Conservation (phyloP, 1,140 invertebrate genomes). For the Mylabris phalerata region DNA sequence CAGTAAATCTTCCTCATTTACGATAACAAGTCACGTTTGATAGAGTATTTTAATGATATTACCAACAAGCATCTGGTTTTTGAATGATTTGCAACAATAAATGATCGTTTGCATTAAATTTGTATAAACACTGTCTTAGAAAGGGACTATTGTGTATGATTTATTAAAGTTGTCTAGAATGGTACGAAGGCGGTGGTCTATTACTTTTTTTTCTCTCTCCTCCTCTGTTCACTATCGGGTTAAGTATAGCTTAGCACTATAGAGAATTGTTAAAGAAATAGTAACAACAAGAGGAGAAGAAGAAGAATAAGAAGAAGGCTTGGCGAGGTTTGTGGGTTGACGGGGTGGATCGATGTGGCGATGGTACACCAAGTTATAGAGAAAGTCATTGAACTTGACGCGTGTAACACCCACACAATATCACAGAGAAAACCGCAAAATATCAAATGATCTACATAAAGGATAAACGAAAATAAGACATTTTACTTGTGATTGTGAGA, state of each 20-base stretch:
- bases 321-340: slow-evolving; percentile 17
- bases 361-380: not conserved
- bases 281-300: not conserved
- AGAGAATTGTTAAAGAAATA: too few species aligned
- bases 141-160: slow-evolving; percentile 10
- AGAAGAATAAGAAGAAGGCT: slow-evolving; percentile 12
- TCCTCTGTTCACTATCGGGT: not conserved
- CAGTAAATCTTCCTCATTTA: too few species aligned
- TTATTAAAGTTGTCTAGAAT: slow-evolving; percentile 8
- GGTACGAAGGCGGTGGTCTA: slow-evolving; percentile 12
- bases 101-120: slow-evolving; percentile 8
- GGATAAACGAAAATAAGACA: too few species aligned
- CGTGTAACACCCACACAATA: slow-evolving; percentile 10
- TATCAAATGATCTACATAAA: too few species aligned
- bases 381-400: slow-evolving; percentile 17
- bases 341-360: slow-evolving; percentile 17
- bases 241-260: slow-evolving; percentile 7
- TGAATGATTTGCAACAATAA: slow-evolving; percentile 14
- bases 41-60: too few species aligned
- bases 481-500: too few species aligned
- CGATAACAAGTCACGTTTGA: too few species aligned
- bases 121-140: slow-evolving; percentile 12
- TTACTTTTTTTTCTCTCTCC: not conserved
- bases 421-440: slow-evolving; percentile 2
- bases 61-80: slow-evolving; percentile 8